phyloP scores from a whole-genome alignment of 2,888 invertebrate species.

The Synergus umbraculus region DNA sequence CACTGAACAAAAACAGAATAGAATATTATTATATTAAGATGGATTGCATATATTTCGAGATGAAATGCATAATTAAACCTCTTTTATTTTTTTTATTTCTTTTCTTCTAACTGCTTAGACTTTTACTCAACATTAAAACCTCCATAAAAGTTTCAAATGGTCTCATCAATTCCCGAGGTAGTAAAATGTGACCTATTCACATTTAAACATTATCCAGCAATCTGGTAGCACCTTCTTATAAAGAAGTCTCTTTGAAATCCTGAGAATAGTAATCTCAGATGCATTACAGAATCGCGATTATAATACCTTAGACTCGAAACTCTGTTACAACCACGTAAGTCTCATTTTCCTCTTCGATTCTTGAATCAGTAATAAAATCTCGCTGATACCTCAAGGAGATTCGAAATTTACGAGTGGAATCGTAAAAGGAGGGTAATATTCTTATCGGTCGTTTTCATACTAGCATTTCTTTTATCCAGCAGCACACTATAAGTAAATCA shows the following conservation, averaged over 20 bases:
- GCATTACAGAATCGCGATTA: background rate
- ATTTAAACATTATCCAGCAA: background rate
- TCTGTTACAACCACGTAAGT: background rate
- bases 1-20: background rate
- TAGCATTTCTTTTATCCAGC: background rate
- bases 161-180: background rate
- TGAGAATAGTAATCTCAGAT: slow-evolving; percentile 10
- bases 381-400: background rate
- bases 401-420: slow-evolving; percentile 3
- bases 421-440: background rate
- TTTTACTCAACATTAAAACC: background rate
- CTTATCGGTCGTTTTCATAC: background rate
- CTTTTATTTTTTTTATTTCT: background rate
- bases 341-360: slow-evolving; percentile 18
- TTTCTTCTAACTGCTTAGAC: background rate
- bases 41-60: background rate
- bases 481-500: background rate
- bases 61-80: background rate
- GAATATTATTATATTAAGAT: background rate
- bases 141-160: background rate
- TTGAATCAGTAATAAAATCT: slow-evolving; percentile 11
- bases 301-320: background rate
- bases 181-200: background rate
- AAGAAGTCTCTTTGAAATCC: background rate
- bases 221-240: background rate